Base-by-base conservation (phyloP, 2,888 invertebrate genomes). In the Napeogenes inachia region DNA sequence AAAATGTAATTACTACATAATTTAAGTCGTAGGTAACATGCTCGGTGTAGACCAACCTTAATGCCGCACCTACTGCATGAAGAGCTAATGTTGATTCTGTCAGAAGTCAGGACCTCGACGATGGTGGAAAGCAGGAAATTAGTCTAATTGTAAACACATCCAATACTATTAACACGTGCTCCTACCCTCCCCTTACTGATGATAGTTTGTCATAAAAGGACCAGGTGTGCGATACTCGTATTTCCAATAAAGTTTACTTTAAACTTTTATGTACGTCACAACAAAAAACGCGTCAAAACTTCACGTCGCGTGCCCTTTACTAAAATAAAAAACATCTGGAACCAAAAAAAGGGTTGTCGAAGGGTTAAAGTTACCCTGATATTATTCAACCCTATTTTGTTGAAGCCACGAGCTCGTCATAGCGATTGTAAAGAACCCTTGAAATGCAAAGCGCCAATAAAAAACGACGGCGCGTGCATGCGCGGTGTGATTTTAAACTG, bases 401-500 rank as follows among this genome's bases (percentile, higher is more conserved):
- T 72, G 73, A 70, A 67, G 71, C 64, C 80, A 75, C 79, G 76
- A 72, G 78, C 66, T 63, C 60, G 56, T 60, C 47, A 56, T 21
- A 21, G 21, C 21, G 21, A 21, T 58, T 63, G 56, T 60, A 59
- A 63, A 57, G 55, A 75, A 76, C 81, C 84, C 84, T 83, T 84
- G 78, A 72, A 77, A 84, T 79, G 79, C 79, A 79, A 81, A 84
- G 82, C 82, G 73, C 89, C 89, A 90, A 90, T 90, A 87, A 87
- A 85, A 87, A 85, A 73, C 78, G 70, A 13, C 77, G 79, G 70
- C 79, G 73, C 88, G 89, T 89, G 88, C 90, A 89, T 90, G 90
- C 90, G 89, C 90, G 79, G 74, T 85, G 77, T 80, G 83, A 86
- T 87, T 89, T 89, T 88, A 89, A 90, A 89, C 80, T 85, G 84